Evolutionary conservation across 2,888 invertebrate genomes (phyloP).

Genomic region (Leptura quadrifasciata): DNA sequence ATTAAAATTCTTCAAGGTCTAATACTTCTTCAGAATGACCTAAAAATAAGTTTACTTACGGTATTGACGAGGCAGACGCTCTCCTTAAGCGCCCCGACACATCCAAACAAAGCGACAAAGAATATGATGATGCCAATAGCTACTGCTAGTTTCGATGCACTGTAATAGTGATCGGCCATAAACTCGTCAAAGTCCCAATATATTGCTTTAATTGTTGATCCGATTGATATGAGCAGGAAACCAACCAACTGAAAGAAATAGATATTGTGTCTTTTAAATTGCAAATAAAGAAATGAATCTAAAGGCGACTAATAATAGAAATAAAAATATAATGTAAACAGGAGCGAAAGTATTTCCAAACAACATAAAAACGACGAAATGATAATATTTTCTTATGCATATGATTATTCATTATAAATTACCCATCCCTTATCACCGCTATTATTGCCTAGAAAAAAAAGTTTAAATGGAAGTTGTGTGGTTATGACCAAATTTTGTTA

Average conservation of each 20-base stretch:
- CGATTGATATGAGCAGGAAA: slow-evolving; percentile 80
- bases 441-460: too few species aligned
- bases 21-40: neutral
- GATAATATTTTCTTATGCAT: too few species aligned
- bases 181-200: slow-evolving; percentile 78
- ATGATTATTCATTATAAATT: too few species aligned
- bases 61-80: slow-evolving; percentile 83
- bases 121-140: slow-evolving; percentile 84
- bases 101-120: slow-evolving; percentile 87
- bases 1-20: too few species aligned
- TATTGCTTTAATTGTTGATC: slow-evolving; percentile 78
- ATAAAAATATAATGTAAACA: too few species aligned
- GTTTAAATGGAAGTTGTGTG: too few species aligned
- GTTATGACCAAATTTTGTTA: too few species aligned
- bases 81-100: slow-evolving; percentile 87
- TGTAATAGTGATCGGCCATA: slow-evolving; percentile 79
- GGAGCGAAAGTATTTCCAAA: too few species aligned
- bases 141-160: slow-evolving; percentile 85
- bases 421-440: too few species aligned
- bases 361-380: too few species aligned
- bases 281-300: too few species aligned
- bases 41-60: slow-evolving; percentile 69
- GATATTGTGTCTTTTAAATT: neutral
- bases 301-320: too few species aligned
- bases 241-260: slow-evolving; percentile 79